Evolutionary conservation across 23 tunicate species (phyloP), one percentile per base, ranked within the genome.

Genomic region (Trididemnum clinides): DNA sequence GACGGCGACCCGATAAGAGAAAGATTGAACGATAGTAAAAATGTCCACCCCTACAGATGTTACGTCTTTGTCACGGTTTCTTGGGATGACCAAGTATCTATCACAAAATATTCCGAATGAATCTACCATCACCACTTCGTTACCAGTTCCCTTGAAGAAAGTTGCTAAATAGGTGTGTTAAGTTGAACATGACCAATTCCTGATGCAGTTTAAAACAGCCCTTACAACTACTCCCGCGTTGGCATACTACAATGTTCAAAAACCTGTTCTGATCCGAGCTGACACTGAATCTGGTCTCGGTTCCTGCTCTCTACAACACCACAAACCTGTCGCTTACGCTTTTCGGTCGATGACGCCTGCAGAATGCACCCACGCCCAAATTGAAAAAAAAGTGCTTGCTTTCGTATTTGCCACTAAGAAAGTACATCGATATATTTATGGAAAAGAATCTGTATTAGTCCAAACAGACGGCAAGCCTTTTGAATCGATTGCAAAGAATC

Each of bases 381-480:
- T 20, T 15, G n/a, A n/a, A n/a, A n/a, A n/a, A n/a, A n/a, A 71
- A 39, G 28, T 1, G 30, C 58, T 71, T n/a, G 27, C 27, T 31
- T 6, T 31, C 71, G 84, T 12, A n/a, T 63, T 63, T 63, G 71
- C 71, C 27, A 63, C 71, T 21, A 10, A 15, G 15, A 63, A 63
- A 63, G 12, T 63, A 10, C 29, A 63, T 20, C 71, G 20, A 44
- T 44, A 44, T 44, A 44, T 44, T 44, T 44, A 7, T 44, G 54
- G 54, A 44, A 44, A 44, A 44, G 54, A 44, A 34, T 3, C 20
- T 28, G 76, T 19, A 70, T 27, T n/a, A n/a, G n/a, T n/a, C 34
- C 77, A 83, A 69, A 83, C 79, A 37, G 87, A 83, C 63, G 79
- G 70, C 39, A 83, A 83, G 49, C 87, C 87, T 2, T 50, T 83